phyloP scores from a whole-genome alignment of 2,113 vertebrate genomes.

The Procavia capensis region DNA sequence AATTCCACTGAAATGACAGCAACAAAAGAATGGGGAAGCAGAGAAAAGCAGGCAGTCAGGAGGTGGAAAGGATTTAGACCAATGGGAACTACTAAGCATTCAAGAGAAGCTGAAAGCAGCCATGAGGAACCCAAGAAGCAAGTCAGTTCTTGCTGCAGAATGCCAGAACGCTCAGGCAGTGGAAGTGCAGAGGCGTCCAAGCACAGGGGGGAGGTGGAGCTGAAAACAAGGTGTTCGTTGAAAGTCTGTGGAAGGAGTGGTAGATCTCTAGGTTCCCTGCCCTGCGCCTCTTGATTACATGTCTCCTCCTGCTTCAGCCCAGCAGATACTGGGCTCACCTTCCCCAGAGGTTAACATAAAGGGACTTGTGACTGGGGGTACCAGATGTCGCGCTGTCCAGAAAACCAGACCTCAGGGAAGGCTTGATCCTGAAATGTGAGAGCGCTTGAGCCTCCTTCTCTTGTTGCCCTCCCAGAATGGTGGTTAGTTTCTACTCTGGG shows the following conservation, averaged over 20 bases:
- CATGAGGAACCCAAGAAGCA: neutral
- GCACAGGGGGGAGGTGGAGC: too few species aligned
- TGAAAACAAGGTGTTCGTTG: neutral
- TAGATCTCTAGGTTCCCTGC: neutral
- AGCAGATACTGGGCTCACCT: too few species aligned
- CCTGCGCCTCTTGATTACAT: neutral
- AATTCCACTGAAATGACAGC: neutral
- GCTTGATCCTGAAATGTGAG: neutral
- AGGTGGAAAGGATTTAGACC: neutral
- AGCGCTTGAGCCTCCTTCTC: neutral
- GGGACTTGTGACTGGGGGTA: neutral
- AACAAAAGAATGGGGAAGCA: neutral
- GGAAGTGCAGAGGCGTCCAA: neutral
- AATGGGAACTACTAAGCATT: neutral
- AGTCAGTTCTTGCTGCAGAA: neutral
- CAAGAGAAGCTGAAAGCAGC: neutral
- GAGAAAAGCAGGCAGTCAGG: neutral
- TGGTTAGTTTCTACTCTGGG: neutral
- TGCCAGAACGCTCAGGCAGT: neutral
- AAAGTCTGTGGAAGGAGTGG: too few species aligned
- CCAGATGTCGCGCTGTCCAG: neutral
- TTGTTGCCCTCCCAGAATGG: neutral
- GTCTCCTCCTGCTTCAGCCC: too few species aligned
- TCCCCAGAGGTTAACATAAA: neutral
- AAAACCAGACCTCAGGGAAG: neutral